phyloP scores from a whole-genome alignment of 2,113 vertebrate genomes.

The Dasyornis broadbenti region DNA sequence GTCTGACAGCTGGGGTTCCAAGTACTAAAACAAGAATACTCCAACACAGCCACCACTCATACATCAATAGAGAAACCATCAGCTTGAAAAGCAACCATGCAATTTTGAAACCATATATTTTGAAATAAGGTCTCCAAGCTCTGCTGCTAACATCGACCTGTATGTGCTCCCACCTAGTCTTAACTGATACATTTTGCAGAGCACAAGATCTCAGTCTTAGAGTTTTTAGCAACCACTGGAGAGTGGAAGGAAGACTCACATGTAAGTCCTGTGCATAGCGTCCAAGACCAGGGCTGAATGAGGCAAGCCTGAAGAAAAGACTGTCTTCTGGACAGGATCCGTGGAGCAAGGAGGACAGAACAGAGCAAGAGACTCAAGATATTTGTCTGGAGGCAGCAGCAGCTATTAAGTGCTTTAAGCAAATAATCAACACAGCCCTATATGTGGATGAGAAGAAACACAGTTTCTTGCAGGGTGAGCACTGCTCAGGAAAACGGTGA shows the following conservation, averaged over 20 bases:
- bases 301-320: neutral
- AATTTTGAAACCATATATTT: neutral
- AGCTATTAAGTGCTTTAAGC: neutral
- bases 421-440: neutral
- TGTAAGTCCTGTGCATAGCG: neutral
- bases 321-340: neutral
- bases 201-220: neutral
- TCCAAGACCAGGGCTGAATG: neutral
- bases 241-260: neutral
- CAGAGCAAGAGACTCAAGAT: neutral
- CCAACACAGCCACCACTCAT: neutral
- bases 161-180: neutral
- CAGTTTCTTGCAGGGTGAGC: neutral
- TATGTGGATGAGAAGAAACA: too few relatives aligned
- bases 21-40: neutral
- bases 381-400: neutral
- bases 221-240: neutral
- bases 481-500: neutral
- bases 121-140: neutral
- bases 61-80: neutral
- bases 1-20: neutral
- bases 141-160: neutral
- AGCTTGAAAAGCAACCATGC: neutral
- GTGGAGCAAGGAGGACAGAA: neutral
- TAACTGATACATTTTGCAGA: rapidly evolving